These are phyloP conservation scores for Nansenia antarctica DNA, from an alignment of 2,113 vertebrate genomes.

Conservation along the genomic window DNA sequence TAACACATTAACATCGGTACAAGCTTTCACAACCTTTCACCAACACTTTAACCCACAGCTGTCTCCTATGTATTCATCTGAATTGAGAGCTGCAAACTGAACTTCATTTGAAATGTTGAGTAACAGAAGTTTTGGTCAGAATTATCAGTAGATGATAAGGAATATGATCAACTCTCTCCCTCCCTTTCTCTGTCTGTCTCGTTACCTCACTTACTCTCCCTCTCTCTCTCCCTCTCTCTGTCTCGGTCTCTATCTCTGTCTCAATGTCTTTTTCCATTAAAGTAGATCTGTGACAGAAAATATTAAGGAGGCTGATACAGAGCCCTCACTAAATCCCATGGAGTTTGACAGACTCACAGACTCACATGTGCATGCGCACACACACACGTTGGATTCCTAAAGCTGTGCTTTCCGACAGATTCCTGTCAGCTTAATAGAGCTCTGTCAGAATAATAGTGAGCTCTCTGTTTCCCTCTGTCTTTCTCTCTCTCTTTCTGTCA, in stretches of 20 bases:
- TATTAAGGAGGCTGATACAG: not conserved
- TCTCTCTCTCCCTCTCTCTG: not conserved
- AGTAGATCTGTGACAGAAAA: conserved; percentile 8
- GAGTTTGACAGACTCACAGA: not conserved
- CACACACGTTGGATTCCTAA: not conserved
- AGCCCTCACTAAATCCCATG: not conserved
- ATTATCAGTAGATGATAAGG: too few relatives aligned
- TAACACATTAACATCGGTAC: not conserved
- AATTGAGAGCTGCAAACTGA: not conserved
- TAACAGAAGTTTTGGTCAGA: too few relatives aligned
- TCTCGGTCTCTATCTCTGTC: not conserved
- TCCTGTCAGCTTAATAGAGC: conserved; percentile 9
- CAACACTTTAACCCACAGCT: too few relatives aligned
- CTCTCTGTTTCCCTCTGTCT: not conserved
- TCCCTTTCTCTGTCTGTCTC: not conserved
- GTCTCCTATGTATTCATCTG: too few relatives aligned
- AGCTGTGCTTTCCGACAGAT: not conserved
- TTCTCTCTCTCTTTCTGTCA: not conserved
- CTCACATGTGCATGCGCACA: not conserved
- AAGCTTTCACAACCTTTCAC: too few relatives aligned
- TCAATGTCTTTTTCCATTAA: not conserved
- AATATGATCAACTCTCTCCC: too few relatives aligned
- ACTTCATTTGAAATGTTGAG: not conserved
- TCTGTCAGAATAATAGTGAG: not conserved
- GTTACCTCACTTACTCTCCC: not conserved